Evolutionary conservation across 1,140 invertebrate genomes (phyloP).

Genomic region (Listronotus oregonensis): DNA sequence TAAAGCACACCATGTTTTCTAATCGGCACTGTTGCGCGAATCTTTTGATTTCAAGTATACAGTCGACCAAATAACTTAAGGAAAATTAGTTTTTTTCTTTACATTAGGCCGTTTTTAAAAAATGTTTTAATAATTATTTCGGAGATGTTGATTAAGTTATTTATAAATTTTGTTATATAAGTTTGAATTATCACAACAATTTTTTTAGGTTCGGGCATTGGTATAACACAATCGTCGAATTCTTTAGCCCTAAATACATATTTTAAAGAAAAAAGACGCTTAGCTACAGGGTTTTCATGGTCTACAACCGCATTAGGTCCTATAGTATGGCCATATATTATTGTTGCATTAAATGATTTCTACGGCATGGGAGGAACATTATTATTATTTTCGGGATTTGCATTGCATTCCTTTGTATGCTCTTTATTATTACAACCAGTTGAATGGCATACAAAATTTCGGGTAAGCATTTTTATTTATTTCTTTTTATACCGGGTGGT

Average conservation of each 20-base stretch:
- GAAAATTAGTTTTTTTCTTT: too few relatives aligned
- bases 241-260: slow-evolving; percentile 58
- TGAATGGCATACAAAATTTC: slow-evolving; percentile 61
- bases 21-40: too few relatives aligned
- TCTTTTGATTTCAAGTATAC: too few relatives aligned
- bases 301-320: slow-evolving; percentile 57
- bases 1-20: too few relatives aligned
- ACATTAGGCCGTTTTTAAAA: too few relatives aligned
- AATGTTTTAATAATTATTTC: too few relatives aligned
- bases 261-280: slow-evolving; percentile 56
- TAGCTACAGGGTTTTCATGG: slow-evolving; percentile 57
- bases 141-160: too few relatives aligned
- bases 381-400: slow-evolving; percentile 55
- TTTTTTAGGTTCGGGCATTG: slow-evolving; percentile 62
- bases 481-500: too few relatives aligned
- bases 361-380: slow-evolving; percentile 57
- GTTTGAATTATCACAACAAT: too few relatives aligned
- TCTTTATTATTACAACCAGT: slow-evolving; percentile 59
- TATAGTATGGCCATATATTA: slow-evolving; percentile 58
- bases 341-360: slow-evolving; percentile 47
- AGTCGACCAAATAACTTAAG: too few relatives aligned
- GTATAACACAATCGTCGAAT: slow-evolving; percentile 65
- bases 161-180: too few relatives aligned
- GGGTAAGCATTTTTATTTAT: slow-evolving; percentile 18
- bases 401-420: slow-evolving; percentile 55